phyloP scores from a whole-genome alignment of 2,888 invertebrate genomes.

The Gisinianus flammeolus region DNA sequence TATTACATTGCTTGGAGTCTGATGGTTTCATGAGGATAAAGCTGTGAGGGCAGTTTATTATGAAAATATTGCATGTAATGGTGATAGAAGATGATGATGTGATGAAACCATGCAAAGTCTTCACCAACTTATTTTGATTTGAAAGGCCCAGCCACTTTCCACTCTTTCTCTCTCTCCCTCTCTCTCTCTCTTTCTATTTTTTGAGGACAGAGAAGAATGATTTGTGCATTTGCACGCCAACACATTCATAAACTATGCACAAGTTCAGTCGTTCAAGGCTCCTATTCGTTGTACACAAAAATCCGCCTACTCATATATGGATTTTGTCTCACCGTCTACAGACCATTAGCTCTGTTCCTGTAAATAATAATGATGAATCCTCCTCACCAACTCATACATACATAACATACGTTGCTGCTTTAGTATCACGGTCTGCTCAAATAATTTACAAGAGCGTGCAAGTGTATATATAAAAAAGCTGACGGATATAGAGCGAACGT shows the following conservation, averaged over 20 bases:
- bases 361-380: conserved; percentile 3
- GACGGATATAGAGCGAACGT: no score
- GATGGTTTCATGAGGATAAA: neutral
- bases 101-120: conserved; percentile 12
- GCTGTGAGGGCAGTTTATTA: conserved; percentile 24
- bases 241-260: conserved; percentile 13
- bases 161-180: conserved; percentile 6
- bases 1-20: conserved; percentile 36
- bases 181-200: conserved; percentile 9
- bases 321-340: neutral
- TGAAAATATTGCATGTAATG: conserved; percentile 29
- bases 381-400: neutral
- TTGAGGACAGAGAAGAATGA: conserved; percentile 9
- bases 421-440: no score
- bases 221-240: conserved; percentile 16
- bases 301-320: neutral
- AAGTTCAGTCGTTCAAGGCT: neutral
- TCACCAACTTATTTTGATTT: conserved; percentile 41
- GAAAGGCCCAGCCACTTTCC: conserved; percentile 12
- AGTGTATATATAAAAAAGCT: no score
- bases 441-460: no score
- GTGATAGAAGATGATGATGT: conserved; percentile 35
- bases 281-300: neutral
- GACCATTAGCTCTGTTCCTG: conserved; percentile 10
- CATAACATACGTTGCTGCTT: no score